Evolutionary conservation across 2,797 vertebrate genomes (phyloP), one percentile per base, ranked within the genome.

Genomic region (Erithacus rubecula): DNA sequence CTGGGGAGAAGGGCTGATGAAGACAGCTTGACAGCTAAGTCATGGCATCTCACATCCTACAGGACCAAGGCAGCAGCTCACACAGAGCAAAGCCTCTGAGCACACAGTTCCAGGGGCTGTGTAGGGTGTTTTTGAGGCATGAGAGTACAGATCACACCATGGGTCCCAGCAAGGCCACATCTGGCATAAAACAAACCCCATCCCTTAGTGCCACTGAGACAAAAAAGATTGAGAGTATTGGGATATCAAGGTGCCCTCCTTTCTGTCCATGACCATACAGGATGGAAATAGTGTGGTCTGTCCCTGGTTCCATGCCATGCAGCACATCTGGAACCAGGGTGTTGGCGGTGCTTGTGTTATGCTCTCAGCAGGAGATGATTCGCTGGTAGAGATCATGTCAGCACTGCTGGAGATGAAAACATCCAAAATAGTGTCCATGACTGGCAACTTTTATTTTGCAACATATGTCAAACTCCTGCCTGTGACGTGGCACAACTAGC

Each of bases 361-460:
- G 88, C 74, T 84, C 83, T 84, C 96, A 89, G 92, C n/a, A 0
- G 94, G 95, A 95, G 88, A 92, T 15, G 0, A 83, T 92, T 71
- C 88, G 91, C 91, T 95, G 53, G 89, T 88, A 84, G 67, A 93
- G 74, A 91, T 79, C 90, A 79, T 94, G 91, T 95, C 92, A 92
- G 91, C 92, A 65, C 76, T 90, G 89, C 91, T 90, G 91, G 85
- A 96, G 93, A 97, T 56, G 63, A 95, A 94, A 95, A 91, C 87
- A 81, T 60, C 92, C 82, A 68, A 94, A 95, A 90, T 81, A 94
- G 70, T 44, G 70, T 94, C 83, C 89, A 87, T 70, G 94, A 96
- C 90, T 96, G 95, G 95, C 95, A 96, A 93, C 87, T 94, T 96
- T 82, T 95, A 96, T 91, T 95, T 92, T 90, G 83, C 83, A 94